Evolutionary conservation across 2,797 vertebrate genomes (phyloP).

Genomic region (Alectoris magna): DNA sequence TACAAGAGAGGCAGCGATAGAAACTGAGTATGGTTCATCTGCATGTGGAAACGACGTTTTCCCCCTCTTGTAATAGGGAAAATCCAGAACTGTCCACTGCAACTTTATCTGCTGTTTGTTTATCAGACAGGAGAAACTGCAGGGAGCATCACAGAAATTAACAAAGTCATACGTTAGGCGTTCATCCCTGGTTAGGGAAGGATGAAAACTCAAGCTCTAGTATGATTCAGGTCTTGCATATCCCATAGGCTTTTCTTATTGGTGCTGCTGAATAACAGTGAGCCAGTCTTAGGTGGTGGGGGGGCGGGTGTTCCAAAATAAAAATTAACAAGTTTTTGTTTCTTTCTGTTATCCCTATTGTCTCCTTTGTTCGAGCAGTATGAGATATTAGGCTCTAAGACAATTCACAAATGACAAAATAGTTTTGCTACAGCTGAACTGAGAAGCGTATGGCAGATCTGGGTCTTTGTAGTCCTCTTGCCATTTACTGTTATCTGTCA

Average conservation of each 20-base stretch:
- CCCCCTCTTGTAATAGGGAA: not conserved
- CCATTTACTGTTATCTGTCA: not conserved
- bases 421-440: not conserved
- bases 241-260: not conserved
- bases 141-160: not conserved
- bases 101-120: not conserved
- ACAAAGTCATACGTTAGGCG: accelerated
- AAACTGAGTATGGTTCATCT: not conserved
- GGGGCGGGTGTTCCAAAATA: not conserved
- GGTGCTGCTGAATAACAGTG: not conserved
- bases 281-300: not conserved
- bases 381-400: conserved; percentile 14
- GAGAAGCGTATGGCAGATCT: not conserved
- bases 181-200: not conserved
- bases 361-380: conserved; percentile 11
- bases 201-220: accelerated
- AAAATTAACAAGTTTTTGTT: not conserved
- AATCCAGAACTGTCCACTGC: not conserved
- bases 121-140: not conserved
- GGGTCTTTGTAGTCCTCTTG: not conserved
- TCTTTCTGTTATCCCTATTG: not conserved
- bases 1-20: not conserved
- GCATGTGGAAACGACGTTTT: not conserved
- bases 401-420: not conserved
- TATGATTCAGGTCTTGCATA: not conserved